phyloP scores from a whole-genome alignment of 2,113 vertebrate species.

The Promerops cafer region DNA sequence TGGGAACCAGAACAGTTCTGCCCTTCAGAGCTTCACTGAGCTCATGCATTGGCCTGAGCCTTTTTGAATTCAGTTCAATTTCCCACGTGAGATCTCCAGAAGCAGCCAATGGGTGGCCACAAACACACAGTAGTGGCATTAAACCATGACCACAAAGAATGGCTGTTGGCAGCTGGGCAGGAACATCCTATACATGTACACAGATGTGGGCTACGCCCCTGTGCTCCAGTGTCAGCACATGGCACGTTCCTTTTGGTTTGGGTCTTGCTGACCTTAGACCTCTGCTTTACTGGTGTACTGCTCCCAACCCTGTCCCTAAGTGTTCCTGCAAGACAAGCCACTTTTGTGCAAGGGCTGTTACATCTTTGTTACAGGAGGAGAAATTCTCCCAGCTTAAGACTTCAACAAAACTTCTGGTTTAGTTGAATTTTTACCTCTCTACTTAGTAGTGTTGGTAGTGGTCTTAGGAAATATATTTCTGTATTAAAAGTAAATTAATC shows the following conservation, averaged over 20 bases:
- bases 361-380: not conserved
- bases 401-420: not conserved
- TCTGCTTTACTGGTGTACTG: not conserved
- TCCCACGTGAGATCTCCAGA: not conserved
- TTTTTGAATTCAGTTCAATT: not conserved
- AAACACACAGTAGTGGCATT: not conserved
- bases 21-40: not conserved
- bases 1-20: not conserved
- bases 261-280: not conserved
- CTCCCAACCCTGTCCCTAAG: not conserved
- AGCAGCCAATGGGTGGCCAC: not conserved
- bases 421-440: not conserved
- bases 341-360: not conserved
- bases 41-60: not conserved
- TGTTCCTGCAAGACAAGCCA: not conserved
- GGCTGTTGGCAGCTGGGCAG: not conserved
- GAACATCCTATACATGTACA: rapidly evolving
- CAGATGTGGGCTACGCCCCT: rapidly evolving
- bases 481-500: not conserved
- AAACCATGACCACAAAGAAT: not conserved
- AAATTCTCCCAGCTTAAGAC: not conserved
- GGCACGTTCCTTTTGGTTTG: rapidly evolving
- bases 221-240: rapidly evolving
- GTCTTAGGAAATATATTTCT: not conserved
- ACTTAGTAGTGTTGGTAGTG: not conserved